phyloP scores from a whole-genome alignment of 2,797 vertebrate species.

The Anguilla obscura region DNA sequence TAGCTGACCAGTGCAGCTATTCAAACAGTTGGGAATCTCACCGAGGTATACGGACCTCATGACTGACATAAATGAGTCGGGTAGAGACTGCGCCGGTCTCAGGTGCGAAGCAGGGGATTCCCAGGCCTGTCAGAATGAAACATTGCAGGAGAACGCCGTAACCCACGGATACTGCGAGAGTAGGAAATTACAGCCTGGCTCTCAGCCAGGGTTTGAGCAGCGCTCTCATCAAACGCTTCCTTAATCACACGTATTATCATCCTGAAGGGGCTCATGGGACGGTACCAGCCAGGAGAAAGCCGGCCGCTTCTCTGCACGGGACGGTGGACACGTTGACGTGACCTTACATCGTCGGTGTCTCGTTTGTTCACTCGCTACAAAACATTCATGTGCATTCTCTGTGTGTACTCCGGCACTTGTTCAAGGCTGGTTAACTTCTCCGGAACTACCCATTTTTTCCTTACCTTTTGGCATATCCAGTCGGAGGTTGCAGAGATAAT shows the following conservation, averaged over 20 bases:
- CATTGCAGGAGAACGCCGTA: neutral
- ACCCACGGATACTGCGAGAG: neutral
- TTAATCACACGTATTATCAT: conserved; percentile 16
- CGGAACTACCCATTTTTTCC: neutral
- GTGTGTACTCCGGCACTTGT: neutral
- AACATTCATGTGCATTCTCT: neutral
- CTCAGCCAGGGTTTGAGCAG: neutral
- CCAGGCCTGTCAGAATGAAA: neutral
- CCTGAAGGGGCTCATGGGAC: neutral
- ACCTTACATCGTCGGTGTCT: neutral
- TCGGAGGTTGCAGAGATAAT: neutral
- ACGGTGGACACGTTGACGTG: neutral
- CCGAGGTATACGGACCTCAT: neutral
- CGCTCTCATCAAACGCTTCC: neutral
- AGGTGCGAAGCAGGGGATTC: neutral
- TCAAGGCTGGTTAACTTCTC: neutral
- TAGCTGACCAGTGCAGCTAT: neutral
- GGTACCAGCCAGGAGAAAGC: neutral
- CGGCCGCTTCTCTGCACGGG: neutral
- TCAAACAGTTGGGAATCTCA: neutral
- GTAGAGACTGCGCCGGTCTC: neutral
- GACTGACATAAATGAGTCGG: neutral
- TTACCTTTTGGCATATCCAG: neutral
- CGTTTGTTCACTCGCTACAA: neutral
- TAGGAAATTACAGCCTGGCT: conserved; percentile 18